phyloP scores from a whole-genome alignment of 2,113 vertebrate genomes.

The Martes martes region DNA sequence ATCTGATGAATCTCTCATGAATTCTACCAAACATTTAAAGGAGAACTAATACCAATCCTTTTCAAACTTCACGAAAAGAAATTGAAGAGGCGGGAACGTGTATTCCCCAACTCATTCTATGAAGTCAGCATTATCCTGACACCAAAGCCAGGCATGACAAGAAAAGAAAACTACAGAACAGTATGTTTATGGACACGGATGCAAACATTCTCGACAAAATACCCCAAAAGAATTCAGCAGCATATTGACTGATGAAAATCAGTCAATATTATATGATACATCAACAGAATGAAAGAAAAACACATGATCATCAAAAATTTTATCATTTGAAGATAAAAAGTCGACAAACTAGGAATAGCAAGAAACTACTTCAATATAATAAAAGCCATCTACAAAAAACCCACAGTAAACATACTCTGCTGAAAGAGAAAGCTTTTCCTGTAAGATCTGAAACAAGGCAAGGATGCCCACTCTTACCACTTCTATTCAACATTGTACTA shows the following conservation, averaged over 20 bases:
- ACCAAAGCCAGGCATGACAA: background rate
- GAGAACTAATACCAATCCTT: background rate
- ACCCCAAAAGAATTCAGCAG: background rate
- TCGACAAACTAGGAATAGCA: background rate
- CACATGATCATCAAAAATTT: background rate
- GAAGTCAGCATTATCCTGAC: background rate
- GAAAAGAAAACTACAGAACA: background rate
- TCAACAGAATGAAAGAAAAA: background rate
- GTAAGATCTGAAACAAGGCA: background rate
- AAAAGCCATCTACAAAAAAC: background rate
- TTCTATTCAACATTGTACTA: background rate
- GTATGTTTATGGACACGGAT: background rate
- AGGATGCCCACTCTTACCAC: background rate
- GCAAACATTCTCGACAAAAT: background rate
- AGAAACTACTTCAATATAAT: background rate
- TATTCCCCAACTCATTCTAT: background rate
- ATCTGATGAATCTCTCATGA: background rate
- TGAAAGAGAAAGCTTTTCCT: background rate
- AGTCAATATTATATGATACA: background rate
- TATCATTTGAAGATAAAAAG: background rate
- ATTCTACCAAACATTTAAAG: background rate
- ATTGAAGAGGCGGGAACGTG: background rate
- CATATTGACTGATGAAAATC: background rate
- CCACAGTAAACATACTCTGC: background rate
- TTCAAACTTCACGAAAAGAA: background rate